Percentiles rank a stretch among this genome's conserved stretches.
Evolutionary conservation across 2,888 invertebrate genomes (phyloP).

Genomic region (Lacanobia wlatinum): DNA sequence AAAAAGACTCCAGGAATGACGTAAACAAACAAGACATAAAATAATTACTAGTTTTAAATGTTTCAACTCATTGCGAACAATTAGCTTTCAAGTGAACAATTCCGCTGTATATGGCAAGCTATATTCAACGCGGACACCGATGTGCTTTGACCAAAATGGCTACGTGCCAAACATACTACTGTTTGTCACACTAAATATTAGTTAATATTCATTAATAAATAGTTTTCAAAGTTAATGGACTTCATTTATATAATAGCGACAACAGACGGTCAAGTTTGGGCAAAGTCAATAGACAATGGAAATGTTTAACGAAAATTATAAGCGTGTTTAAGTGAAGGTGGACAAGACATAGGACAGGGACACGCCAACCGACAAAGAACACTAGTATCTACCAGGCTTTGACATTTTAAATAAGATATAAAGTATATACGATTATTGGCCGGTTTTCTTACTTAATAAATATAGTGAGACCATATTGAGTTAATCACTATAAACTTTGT

Average conservation of each 20-base stretch:
- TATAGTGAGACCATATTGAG: conserved; percentile 10
- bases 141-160: conserved; percentile 51
- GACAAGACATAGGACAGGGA: conserved; percentile 48
- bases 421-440: conserved; percentile 28
- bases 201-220: conserved; percentile 27
- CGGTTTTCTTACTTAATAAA: conserved; percentile 16
- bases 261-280: conserved; percentile 12
- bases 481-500: conserved; percentile 1
- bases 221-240: conserved; percentile 17
- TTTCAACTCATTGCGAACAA: conserved; percentile 41
- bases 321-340: conserved; percentile 56
- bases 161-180: conserved; percentile 41
- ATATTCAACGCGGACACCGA: conserved; percentile 31
- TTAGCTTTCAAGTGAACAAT: conserved; percentile 54
- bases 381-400: conserved; percentile 27
- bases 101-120: conserved; percentile 37
- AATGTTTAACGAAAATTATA: conserved; percentile 45
- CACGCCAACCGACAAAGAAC: conserved; percentile 29
- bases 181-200: conserved; percentile 28
- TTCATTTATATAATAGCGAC: conserved; percentile 22
- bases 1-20: neutral
- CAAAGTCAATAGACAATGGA: conserved; percentile 36
- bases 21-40: neutral
- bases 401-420: conserved; percentile 50
- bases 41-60: conserved; percentile 22